phyloP scores from a whole-genome alignment of 2,888 invertebrate genomes.

The Halictus ligatus region DNA sequence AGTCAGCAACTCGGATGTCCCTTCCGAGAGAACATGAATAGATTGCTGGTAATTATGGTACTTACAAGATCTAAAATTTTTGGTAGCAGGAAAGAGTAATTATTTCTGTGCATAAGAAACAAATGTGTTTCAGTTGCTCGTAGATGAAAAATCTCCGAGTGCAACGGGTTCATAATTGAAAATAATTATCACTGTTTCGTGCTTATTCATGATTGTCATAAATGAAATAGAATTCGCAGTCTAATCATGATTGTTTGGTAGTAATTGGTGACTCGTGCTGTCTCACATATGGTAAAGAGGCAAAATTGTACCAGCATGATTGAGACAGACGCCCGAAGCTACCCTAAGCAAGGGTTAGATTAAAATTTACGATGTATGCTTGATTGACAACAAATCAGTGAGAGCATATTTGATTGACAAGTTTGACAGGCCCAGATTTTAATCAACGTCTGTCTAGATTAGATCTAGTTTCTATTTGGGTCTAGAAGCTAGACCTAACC shows the following conservation, averaged over 20 bases:
- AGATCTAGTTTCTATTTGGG: neutral
- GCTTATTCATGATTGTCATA: neutral
- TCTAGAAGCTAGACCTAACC: neutral
- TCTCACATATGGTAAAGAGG: neutral
- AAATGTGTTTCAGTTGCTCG: neutral
- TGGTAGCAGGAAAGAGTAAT: neutral
- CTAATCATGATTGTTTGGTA: too few species aligned
- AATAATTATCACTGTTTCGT: neutral
- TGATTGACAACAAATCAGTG: too few species aligned
- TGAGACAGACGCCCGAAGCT: neutral
- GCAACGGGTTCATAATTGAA: neutral
- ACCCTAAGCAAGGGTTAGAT: too few species aligned
- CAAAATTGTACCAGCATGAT: neutral
- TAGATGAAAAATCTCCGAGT: neutral
- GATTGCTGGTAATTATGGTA: neutral
- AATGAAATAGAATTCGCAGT: too few species aligned
- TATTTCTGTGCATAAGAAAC: neutral
- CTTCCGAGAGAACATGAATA: neutral
- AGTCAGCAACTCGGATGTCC: slow-evolving; percentile 22
- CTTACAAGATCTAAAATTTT: neutral
- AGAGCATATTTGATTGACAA: neutral
- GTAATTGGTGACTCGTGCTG: too few species aligned
- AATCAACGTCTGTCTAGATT: neutral
- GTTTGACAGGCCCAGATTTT: neutral
- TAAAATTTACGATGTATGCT: too few species aligned